Evolutionary conservation across 2,797 vertebrate species (phyloP).

Genomic region (Momotus momota): DNA sequence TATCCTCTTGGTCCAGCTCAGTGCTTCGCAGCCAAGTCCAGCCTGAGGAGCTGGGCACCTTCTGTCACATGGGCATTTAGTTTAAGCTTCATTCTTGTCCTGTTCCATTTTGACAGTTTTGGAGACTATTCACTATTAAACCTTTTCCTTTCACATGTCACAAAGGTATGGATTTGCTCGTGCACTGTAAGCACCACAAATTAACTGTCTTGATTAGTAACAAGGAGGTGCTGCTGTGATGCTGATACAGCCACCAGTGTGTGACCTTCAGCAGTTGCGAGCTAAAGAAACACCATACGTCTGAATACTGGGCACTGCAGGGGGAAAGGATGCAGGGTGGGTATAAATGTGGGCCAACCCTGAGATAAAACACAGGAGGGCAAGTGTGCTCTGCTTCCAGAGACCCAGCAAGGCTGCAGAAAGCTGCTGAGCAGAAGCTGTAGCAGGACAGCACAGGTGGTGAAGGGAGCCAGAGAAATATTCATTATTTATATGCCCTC

Average conservation of each 20-base stretch:
- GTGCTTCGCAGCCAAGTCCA: neutral
- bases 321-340: neutral
- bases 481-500: neutral
- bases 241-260: neutral
- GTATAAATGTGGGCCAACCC: neutral
- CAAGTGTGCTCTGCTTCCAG: neutral
- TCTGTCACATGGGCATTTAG: neutral
- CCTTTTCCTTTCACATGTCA: neutral
- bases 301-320: neutral
- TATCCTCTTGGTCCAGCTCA: neutral
- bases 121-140: neutral
- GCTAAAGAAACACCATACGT: neutral
- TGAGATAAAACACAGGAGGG: neutral
- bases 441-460: neutral
- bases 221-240: neutral
- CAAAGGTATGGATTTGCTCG: neutral
- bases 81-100: neutral
- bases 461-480: neutral
- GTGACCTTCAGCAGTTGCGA: neutral
- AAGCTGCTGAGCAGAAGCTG: neutral
- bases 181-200: rapidly evolving
- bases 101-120: neutral
- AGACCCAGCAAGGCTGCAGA: neutral
- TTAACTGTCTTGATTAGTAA: neutral
- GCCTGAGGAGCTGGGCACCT: neutral